These are phyloP conservation scores for Sitta carolinensis DNA, from an alignment of 2,797 vertebrate species.

Conservation along the genomic window DNA sequence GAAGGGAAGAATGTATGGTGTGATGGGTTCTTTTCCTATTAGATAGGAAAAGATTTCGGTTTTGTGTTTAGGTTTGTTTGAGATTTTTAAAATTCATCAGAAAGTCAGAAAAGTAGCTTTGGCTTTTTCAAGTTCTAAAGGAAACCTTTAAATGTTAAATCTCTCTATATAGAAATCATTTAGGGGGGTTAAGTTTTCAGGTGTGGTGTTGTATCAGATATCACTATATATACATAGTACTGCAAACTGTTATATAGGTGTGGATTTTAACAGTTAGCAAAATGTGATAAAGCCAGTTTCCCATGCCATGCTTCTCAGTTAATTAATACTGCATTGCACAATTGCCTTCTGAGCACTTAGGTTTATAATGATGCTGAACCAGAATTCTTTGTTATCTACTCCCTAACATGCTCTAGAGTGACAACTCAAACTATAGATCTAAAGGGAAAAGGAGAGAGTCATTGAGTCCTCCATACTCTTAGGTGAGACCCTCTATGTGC, in stretches of 20 bases:
- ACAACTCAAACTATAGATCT: neutral
- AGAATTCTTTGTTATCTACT: neutral
- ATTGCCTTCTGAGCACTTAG: neutral
- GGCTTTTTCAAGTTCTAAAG: neutral
- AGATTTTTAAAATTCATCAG: rapidly evolving
- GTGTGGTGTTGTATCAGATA: neutral
- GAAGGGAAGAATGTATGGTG: neutral
- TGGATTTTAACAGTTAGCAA: neutral
- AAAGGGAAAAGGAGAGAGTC: neutral
- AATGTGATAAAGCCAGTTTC: neutral
- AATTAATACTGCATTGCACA: neutral
- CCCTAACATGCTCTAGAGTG: neutral
- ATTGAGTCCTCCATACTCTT: neutral
- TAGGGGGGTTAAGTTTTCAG: rapidly evolving
- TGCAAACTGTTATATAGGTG: neutral
- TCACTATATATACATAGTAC: neutral
- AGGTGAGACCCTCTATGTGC: neutral
- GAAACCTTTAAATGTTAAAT: neutral
- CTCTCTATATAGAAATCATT: neutral
- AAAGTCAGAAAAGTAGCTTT: neutral
- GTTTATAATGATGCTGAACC: neutral
- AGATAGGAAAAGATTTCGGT: neutral
- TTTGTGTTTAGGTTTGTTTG: neutral
- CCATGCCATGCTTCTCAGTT: rapidly evolving
- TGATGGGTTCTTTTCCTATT: neutral